Percentiles rank a stretch among this genome's conserved stretches.
Evolutionary conservation across 1,140 invertebrate species (phyloP).

Genomic region (Meloidogyne exigua): DNA sequence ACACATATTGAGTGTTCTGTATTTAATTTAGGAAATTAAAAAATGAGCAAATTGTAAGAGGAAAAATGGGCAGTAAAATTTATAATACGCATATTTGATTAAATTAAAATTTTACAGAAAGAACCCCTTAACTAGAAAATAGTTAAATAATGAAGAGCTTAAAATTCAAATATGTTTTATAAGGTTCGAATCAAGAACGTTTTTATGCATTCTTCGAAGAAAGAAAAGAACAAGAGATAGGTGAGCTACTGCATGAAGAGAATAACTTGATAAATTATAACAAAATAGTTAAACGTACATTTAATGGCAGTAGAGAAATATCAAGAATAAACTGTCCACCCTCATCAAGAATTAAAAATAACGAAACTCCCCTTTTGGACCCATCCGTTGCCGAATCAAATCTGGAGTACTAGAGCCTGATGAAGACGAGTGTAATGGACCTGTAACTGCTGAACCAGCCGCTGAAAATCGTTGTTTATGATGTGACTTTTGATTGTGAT

Average conservation of each 20-base stretch:
- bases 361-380: constrained; percentile 91
- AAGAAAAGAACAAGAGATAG: neutral
- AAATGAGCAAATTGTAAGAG: too few relatives aligned
- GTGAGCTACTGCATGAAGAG: neutral
- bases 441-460: neutral
- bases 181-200: neutral
- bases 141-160: too few relatives aligned
- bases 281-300: neutral
- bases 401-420: constrained; percentile 55
- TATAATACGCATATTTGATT: too few relatives aligned
- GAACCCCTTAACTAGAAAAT: too few relatives aligned
- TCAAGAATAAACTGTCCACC: neutral
- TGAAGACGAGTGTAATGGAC: neutral
- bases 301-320: neutral
- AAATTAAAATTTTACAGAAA: too few relatives aligned
- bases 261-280: neutral
- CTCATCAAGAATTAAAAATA: constrained; percentile 77
- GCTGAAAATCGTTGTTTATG: constrained; percentile 11
- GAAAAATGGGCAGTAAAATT: too few relatives aligned
- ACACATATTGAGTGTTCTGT: too few relatives aligned
- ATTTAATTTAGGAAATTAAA: too few relatives aligned
- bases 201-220: neutral
- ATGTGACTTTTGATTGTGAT: neutral
- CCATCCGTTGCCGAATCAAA: constrained; percentile 72
- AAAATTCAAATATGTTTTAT: too few relatives aligned